Base-by-base conservation (phyloP, 2,888 invertebrate species). In the Erebia epiphron region DNA sequence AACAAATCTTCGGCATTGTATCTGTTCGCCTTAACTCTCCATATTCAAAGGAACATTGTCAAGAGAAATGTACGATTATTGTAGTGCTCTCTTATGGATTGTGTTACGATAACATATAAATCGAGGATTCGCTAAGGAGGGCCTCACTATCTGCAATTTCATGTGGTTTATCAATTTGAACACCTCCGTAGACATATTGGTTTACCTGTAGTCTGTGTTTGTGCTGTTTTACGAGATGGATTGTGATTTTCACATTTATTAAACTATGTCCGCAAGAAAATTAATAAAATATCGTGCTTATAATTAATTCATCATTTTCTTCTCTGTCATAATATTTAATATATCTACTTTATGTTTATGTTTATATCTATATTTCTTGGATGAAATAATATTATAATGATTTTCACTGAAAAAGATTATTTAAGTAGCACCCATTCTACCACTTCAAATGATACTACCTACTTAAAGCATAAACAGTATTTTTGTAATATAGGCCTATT, bases 1-100 rank as follows among this genome's bases (percentile, higher is more conserved):
- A 90, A 91, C 92, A 91, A 91, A 91, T 92, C 91, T 91, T 88
- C 87, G 86, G 90, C 92, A 91, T 90, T 89, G 90, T 91, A 91
- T 91, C 90, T 87, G 83, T 87, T 87, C 84, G 87, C 87, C 85
- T 88, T 91, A 90, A 91, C 90, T 90, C 88, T 89, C 87, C 89
- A 89, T 91, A 91, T 91, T 91, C 89, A 90, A 91, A 91, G 90
- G 88, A 91, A 91, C 90, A 86, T 91, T 91, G 91, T 91, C 91
- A 91, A 90, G 90, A 88, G 89, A 89, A 89, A 92, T 86, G 87
- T 92, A 92, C 90, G 91, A 91, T 92, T 92, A 92, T 91, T 91
- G 90, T 90, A 82, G 86, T 80, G 85, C 84, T 90, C 84, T 88
- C 90, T 90, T 90, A 89, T 90, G 91, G 91, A 91, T 90, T 88